These are phyloP conservation scores for Pocota personata DNA, from an alignment of 2,888 invertebrate genomes.

Conservation along the genomic window DNA sequence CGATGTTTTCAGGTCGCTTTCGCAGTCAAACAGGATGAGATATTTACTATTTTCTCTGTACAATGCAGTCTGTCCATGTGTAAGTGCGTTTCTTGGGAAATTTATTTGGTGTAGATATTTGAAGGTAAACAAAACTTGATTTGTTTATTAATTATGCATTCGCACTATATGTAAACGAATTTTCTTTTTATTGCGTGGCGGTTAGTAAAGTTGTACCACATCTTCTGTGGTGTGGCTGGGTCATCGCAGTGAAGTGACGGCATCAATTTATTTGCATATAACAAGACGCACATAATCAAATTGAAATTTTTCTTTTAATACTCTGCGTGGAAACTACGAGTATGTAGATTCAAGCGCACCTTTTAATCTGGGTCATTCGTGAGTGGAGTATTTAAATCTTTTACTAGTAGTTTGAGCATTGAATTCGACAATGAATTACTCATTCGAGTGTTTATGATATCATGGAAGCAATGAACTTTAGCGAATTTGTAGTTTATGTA, in stretches of 20 bases:
- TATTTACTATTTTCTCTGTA: constrained; percentile 11
- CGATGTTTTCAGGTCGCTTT: constrained; percentile 69
- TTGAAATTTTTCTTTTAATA: not conserved
- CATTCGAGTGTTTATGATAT: constrained; percentile 25
- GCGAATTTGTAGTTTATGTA: not conserved
- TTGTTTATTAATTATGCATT: constrained; percentile 14
- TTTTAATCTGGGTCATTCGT: constrained; percentile 48
- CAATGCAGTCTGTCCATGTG: not conserved
- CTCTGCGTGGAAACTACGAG: constrained; percentile 9
- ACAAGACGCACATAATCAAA: constrained; percentile 37
- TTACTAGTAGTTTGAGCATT: constrained; percentile 17
- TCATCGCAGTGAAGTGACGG: constrained; percentile 18
- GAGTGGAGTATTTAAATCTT: constrained; percentile 49
- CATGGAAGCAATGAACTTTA: constrained; percentile 27
- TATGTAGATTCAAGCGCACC: constrained; percentile 43
- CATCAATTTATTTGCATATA: constrained; percentile 32
- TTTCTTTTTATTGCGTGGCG: not conserved
- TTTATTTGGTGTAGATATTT: constrained; percentile 37
- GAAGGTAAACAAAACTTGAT: constrained; percentile 28
- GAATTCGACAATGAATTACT: constrained; percentile 33
- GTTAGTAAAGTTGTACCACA: not conserved
- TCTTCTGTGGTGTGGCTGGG: not conserved
- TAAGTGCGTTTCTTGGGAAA: not conserved
- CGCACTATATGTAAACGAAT: not conserved
- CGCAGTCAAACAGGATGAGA: constrained; percentile 61